A percentile compares a stretch with the other conserved stretches of the same genome.
Evolutionary conservation across 2,797 vertebrate species (phyloP).

Genomic region (Amblyraja radiata): DNA sequence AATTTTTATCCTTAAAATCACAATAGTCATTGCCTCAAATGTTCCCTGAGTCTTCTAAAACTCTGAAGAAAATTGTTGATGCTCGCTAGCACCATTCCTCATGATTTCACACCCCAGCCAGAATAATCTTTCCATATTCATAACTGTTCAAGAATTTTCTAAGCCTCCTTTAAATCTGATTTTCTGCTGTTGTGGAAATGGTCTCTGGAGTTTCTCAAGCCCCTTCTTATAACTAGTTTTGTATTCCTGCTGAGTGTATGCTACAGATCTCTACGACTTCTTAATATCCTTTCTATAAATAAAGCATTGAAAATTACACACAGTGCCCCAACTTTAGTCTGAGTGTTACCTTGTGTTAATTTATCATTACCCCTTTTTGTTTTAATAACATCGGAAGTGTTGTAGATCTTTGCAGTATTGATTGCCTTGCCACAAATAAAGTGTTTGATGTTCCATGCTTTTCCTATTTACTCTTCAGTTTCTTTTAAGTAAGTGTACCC

Average conservation of each 20-base stretch:
- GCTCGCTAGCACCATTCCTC: background rate
- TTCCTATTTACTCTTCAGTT: background rate
- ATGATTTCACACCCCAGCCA: background rate
- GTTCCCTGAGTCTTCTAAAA: background rate
- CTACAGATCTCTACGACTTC: background rate
- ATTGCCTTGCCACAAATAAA: background rate
- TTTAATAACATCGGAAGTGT: background rate
- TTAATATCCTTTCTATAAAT: background rate
- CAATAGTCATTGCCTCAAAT: background rate
- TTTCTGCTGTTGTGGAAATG: background rate
- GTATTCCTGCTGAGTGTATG: background rate
- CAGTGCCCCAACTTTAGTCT: background rate
- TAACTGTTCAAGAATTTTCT: background rate
- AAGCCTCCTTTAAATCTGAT: background rate
- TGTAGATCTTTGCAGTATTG: background rate
- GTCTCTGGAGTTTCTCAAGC: background rate
- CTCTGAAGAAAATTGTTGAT: background rate
- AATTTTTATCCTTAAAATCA: background rate
- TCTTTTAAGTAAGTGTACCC: background rate
- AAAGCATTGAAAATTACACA: background rate
- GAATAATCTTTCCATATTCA: background rate
- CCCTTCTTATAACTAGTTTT: background rate
- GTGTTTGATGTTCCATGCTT: background rate
- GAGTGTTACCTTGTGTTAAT: background rate
- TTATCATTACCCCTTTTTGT: background rate